Base-by-base conservation (phyloP, 1,140 invertebrate genomes). In the Apolygus lucorum region DNA sequence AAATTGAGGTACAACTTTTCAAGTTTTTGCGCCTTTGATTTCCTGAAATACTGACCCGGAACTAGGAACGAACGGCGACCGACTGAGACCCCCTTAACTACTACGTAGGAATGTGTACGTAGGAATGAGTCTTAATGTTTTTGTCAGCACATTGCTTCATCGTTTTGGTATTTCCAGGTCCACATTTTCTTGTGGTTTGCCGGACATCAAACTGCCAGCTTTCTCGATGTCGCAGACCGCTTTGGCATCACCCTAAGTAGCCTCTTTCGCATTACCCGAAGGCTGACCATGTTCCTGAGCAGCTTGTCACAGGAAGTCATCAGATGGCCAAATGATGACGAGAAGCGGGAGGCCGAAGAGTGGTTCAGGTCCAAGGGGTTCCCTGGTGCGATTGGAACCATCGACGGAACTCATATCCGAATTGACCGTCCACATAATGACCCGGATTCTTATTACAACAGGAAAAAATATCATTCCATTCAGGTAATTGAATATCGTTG, bases 151-250 rank as follows among this genome's bases (percentile, higher is more conserved):
- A n/a, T n/a, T n/a, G n/a, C n/a, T n/a, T n/a, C n/a, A n/a, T n/a
- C n/a, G n/a, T n/a, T n/a, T n/a, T n/a, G n/a, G n/a, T n/a, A n/a
- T n/a, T n/a, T n/a, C 21, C 27, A 64, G 52, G 27, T 70, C 0
- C 14, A 67, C 24, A 73, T 72, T 29, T 77, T 76, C 73, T 73
- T 78, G 59, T 78, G 75, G 75, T 78, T 75, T 73, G 72, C 69
- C 27, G 75, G 76, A 22, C 73, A 78, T 73, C 68, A 78, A 73
- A 71, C 74, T 54, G 72, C 74, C 67, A 62, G 54, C 54, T 78
- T 74, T 71, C 22, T 76, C 29, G 76, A 78, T 73, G 72, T 76
- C 54, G 73, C 73, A 27, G 75, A 77, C 63, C 69, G 75, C 28
- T 78, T 77, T 68, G 70, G 74, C 70, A 67, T 78, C 34, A 69